Percentiles rank a stretch among this genome's conserved stretches.
These are phyloP conservation scores for Carollia perspicillata DNA, from an alignment of 2,113 vertebrate species.

Conservation along the genomic window DNA sequence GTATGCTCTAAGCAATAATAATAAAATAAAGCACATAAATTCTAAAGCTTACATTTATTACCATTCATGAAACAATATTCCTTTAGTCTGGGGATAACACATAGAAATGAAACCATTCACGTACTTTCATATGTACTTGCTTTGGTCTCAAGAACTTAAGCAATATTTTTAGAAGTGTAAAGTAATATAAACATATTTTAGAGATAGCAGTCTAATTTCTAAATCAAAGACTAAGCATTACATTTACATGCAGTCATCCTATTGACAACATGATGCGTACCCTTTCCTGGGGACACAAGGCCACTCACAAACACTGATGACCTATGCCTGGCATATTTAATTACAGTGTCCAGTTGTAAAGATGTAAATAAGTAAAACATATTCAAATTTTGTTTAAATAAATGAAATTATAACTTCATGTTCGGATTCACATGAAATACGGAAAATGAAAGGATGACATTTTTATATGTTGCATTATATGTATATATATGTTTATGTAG, in stretches of 20 bases:
- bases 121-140: background rate
- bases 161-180: background rate
- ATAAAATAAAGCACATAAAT: background rate
- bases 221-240: background rate
- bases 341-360: background rate
- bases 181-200: background rate
- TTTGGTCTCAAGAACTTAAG: conserved; percentile 1
- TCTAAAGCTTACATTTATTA: background rate
- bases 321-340: background rate
- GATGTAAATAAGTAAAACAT: too few relatives aligned
- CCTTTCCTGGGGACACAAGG: background rate
- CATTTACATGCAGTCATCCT: background rate
- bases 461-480: background rate
- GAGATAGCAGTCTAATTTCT: background rate
- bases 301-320: background rate
- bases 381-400: background rate
- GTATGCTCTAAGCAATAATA: background rate
- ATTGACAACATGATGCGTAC: background rate
- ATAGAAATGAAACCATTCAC: background rate
- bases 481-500: background rate
- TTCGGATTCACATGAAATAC: background rate
- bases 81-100: background rate
- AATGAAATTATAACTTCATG: background rate
- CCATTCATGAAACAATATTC: background rate
- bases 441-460: background rate